phyloP scores from a whole-genome alignment of 2,797 vertebrate genomes.

The Coilia nasus region DNA sequence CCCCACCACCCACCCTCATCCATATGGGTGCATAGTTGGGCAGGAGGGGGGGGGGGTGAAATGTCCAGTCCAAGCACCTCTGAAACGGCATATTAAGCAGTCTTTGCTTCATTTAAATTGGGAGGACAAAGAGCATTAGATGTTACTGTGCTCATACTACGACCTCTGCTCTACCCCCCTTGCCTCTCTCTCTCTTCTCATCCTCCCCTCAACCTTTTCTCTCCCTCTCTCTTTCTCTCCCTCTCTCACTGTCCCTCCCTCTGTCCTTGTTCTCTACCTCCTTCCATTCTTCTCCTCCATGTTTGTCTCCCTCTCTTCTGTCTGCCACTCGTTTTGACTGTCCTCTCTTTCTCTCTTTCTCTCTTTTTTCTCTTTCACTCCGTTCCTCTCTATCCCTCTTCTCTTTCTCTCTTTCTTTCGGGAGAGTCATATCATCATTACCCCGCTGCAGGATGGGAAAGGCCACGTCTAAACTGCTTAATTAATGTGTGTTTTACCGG shows the following conservation, averaged over 20 bases:
- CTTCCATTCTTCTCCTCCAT: constrained; percentile 68
- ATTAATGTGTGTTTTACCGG: constrained; percentile 99
- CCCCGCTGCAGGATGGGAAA: constrained; percentile 99
- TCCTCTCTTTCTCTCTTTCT: no score
- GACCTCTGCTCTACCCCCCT: constrained; percentile 94
- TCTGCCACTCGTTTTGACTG: no score
- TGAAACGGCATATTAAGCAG: constrained; percentile 98
- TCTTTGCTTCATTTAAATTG: constrained; percentile 96
- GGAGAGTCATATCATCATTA: constrained; percentile 97
- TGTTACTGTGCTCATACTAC: constrained; percentile 93
- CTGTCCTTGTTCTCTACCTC: neutral
- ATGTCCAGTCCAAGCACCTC: constrained; percentile 93
- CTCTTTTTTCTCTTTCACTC: neutral
- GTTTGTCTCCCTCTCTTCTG: neutral
- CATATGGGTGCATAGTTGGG: constrained; percentile 60
- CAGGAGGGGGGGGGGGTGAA: constrained; percentile 60
- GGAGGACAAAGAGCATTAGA: constrained; percentile 95
- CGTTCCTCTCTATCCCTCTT: neutral
- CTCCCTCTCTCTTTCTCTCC: neutral
- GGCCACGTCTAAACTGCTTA: constrained; percentile 97
- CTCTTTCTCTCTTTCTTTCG: neutral
- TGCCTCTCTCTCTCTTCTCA: neutral
- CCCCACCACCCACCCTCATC: constrained; percentile 17
- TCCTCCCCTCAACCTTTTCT: neutral
- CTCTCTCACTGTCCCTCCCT: neutral